Evolutionary conservation across 2,113 vertebrate species (phyloP).

Genomic region (Symphodus melops): DNA sequence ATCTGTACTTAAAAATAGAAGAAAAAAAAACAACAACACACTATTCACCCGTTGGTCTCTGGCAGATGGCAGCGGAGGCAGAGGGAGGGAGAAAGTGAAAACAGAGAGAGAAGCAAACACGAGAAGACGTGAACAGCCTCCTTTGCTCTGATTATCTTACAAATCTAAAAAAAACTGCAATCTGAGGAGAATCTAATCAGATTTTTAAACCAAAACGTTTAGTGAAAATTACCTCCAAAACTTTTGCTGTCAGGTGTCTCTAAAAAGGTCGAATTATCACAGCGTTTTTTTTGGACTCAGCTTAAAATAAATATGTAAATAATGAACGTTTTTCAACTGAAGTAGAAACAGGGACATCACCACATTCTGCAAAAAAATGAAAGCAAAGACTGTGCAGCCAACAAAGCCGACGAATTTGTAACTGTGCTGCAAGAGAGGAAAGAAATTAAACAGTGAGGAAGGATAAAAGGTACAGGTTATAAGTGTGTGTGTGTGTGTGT

Average conservation of each 20-base stretch:
- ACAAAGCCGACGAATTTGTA: too few relatives aligned
- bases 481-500: too few relatives aligned
- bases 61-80: constrained; percentile 69
- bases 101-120: background rate
- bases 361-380: background rate
- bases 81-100: constrained; percentile 30
- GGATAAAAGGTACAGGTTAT: too few relatives aligned
- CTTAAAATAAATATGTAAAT: too few relatives aligned
- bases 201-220: background rate
- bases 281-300: background rate
- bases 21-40: background rate
- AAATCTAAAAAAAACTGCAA: background rate
- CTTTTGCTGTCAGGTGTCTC: background rate
- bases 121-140: background rate
- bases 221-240: background rate
- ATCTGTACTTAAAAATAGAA: constrained; percentile 65
- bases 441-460: too few relatives aligned
- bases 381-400: background rate
- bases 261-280: background rate
- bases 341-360: background rate
- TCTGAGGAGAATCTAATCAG: background rate
- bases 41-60: constrained; percentile 46
- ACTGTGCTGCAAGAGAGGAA: too few relatives aligned
- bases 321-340: background rate
- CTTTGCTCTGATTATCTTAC: background rate